Evolutionary conservation across 2,888 invertebrate species (phyloP).

Genomic region (Azorinus chamasolen): DNA sequence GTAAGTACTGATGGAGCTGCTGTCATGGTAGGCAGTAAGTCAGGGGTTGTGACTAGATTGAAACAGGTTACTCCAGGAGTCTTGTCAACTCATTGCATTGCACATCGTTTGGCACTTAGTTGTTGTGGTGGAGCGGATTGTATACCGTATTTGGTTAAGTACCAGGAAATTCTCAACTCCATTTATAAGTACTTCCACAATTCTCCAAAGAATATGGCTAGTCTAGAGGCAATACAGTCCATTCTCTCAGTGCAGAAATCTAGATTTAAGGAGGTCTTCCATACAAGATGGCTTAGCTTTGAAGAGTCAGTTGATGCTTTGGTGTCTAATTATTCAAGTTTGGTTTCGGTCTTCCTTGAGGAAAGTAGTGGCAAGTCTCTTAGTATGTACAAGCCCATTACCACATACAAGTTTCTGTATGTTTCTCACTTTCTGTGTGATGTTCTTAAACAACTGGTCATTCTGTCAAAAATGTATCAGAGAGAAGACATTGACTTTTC

Average conservation of each 20-base stretch:
- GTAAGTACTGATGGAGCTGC: constrained; percentile 51
- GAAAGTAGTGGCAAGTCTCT: constrained; percentile 20
- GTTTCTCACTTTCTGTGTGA: constrained; percentile 51
- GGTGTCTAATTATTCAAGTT: constrained; percentile 11
- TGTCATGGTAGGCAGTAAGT: constrained; percentile 1
- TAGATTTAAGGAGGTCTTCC: constrained; percentile 21
- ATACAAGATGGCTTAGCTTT: constrained; percentile 35
- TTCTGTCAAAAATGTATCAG: constrained; percentile 55
- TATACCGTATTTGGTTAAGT: constrained; percentile 55
- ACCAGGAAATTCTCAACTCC: constrained; percentile 51
- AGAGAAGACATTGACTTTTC: constrained; percentile 47
- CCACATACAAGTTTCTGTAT: constrained; percentile 43
- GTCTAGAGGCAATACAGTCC: constrained; percentile 13
- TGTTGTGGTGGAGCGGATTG: constrained; percentile 51
- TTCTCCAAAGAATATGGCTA: constrained; percentile 33
- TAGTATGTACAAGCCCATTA: constrained; percentile 32
- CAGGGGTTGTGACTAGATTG: constrained; percentile 25
- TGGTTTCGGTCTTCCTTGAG: constrained; percentile 26
- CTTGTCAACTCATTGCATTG: constrained; percentile 59
- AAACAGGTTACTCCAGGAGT: constrained; percentile 37
- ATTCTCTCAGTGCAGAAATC: background rate
- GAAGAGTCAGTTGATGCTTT: constrained; percentile 28
- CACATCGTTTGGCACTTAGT: constrained; percentile 50
- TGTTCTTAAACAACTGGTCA: constrained; percentile 50
- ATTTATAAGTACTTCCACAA: constrained; percentile 32